phyloP scores from a whole-genome alignment of 2,113 vertebrate species.

The Laticauda laticaudata region DNA sequence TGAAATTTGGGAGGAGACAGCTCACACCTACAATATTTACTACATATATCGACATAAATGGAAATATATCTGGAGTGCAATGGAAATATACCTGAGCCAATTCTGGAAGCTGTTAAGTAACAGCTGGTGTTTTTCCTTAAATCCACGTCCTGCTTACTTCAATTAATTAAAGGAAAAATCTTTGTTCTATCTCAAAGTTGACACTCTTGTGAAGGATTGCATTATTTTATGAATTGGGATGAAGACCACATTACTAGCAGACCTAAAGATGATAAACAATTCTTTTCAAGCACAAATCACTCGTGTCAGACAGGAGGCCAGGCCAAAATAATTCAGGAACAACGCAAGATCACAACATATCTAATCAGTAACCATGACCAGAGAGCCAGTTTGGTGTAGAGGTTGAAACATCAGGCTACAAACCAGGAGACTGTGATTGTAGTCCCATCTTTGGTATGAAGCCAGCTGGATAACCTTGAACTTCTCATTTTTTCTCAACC shows the following conservation, averaged over 20 bases:
- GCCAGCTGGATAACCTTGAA: background rate
- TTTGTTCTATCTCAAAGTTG: background rate
- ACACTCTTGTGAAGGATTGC: background rate
- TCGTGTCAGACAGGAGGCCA: background rate
- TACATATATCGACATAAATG: background rate
- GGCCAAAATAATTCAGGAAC: background rate
- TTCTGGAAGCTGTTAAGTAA: background rate
- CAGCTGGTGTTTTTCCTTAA: background rate
- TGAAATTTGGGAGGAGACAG: background rate
- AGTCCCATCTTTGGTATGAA: background rate
- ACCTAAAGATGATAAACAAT: background rate
- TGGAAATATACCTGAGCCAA: constrained; percentile 19
- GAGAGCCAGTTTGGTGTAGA: background rate
- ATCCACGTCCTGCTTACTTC: constrained; percentile 9
- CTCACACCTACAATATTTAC: background rate
- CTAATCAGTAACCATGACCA: background rate
- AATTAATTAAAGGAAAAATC: constrained; percentile 20
- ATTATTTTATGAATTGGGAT: background rate
- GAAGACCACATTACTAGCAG: background rate
- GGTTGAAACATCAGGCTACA: background rate
- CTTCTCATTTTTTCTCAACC: background rate
- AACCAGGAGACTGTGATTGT: background rate
- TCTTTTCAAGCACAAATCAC: background rate
- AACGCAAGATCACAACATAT: background rate
- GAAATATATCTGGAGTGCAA: constrained; percentile 4